Base-by-base conservation (phyloP, 2,113 vertebrate genomes). In the Rutilus rutilus region DNA sequence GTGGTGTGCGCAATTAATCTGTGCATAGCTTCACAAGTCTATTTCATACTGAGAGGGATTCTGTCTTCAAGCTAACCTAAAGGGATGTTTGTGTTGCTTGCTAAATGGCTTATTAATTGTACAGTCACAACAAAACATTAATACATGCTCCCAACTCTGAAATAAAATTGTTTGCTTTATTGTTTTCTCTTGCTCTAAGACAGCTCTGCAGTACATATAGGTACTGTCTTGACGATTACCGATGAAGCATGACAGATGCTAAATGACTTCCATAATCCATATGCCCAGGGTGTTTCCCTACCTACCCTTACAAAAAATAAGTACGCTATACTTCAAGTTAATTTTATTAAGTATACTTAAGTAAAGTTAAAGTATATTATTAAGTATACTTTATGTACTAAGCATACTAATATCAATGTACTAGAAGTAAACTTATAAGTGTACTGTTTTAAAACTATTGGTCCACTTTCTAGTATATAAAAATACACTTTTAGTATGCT, bases 1-100 rank as follows among this genome's bases (percentile, higher is more conserved):
- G 75, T 88, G 82, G 78, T 89, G 88, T 85, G 65, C 88, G 76
- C 88, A 87, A 87, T 90, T 87, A 90, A 90, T 81, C 52, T 83
- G 67, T 62, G 54, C 17, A 54, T 67, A 54, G 69, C 84, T 36
- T 59, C 27, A 45, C 25, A 86, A 85, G 75, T 78, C 78, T 71
- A 11, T 62, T 78, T 71, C 78, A 87, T 69, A 76, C 10, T 36
- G 62, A 57, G 65, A 21, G 80, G 25, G 5, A 62, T 50, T 87
- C 69, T 79, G 82, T 76, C 85, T 86, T 83, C n/a, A 17, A 83
- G 88, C 74, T 11, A 80, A 78, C 78, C 65, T 81, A 64, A 80
- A 30, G 33, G 27, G 25, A 60, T 17, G 39, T 47, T n/a, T 77
- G 57, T 59, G 60, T 23, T 82, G 62, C 21, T 82, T 33, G 77